These are phyloP conservation scores for Enteromius mattozi DNA, from an alignment of 2,797 vertebrate species.

Conservation along the genomic window DNA sequence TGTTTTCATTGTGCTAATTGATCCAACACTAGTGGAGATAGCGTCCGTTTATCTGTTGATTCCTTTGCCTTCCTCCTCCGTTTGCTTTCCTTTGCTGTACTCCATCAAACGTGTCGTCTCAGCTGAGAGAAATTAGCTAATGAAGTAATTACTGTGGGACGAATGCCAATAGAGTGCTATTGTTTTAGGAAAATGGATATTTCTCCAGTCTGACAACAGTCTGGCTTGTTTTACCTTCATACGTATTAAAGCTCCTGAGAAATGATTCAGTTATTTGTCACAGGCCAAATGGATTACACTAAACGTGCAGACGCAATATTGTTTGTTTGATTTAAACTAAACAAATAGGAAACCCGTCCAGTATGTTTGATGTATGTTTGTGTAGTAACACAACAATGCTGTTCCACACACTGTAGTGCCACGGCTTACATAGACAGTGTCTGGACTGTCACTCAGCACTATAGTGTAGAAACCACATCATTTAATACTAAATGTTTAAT, in stretches of 20 bases:
- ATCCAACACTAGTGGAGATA: constrained; percentile 65
- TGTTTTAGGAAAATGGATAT: constrained; percentile 63
- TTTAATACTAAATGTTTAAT: neutral
- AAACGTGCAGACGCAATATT: constrained; percentile 27
- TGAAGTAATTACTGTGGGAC: constrained; percentile 65
- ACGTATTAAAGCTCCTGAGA: constrained; percentile 56
- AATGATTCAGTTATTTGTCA: constrained; percentile 53
- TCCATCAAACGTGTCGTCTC: constrained; percentile 60
- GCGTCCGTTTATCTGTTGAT: constrained; percentile 64
- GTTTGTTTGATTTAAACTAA: constrained; percentile 39
- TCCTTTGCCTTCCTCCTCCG: constrained; percentile 38
- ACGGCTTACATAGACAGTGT: neutral
- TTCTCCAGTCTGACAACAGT: constrained; percentile 56
- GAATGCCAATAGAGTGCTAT: constrained; percentile 59
- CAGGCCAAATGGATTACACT: constrained; percentile 51
- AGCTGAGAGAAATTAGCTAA: constrained; percentile 67
- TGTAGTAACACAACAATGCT: neutral
- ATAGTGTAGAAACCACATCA: neutral
- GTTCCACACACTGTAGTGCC: neutral
- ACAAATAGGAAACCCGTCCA: constrained; percentile 22
- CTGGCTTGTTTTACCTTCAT: constrained; percentile 56
- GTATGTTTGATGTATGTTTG: constrained; percentile 24
- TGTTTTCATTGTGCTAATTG: constrained; percentile 73
- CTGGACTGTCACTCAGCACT: neutral
- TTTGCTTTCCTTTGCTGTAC: constrained; percentile 49